Evolutionary conservation across 2,113 vertebrate genomes (phyloP).

Genomic region (Gymnarchus niloticus): DNA sequence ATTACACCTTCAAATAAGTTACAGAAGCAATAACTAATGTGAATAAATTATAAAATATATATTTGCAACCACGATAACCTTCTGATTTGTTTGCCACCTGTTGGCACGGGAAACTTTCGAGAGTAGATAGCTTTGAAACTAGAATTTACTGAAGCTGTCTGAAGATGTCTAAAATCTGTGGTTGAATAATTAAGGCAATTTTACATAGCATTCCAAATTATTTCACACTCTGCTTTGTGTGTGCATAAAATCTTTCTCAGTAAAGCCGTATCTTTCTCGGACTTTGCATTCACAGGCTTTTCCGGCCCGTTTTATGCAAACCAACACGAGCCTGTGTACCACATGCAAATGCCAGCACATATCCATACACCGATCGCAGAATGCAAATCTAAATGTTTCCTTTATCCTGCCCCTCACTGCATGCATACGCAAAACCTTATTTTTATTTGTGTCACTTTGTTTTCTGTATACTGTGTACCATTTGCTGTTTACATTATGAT

Average conservation of each 20-base stretch:
- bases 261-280: not conserved
- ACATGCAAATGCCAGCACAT: slow-evolving; percentile 54
- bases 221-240: slow-evolving; percentile 16
- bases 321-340: slow-evolving; percentile 29
- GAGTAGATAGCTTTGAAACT: not conserved
- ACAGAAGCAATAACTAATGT: not conserved
- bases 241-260: slow-evolving; percentile 14
- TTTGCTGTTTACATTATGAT: not conserved
- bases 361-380: slow-evolving; percentile 33
- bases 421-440: not conserved
- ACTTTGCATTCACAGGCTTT: not conserved
- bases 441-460: not conserved
- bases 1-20: not conserved
- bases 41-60: not conserved
- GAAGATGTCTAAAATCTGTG: not conserved
- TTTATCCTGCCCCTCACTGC: not conserved
- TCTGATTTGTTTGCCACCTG: slow-evolving; percentile 16
- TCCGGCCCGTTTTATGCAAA: not conserved
- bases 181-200: not conserved
- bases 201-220: not conserved
- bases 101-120: slow-evolving; percentile 26
- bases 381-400: slow-evolving; percentile 56
- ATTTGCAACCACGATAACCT: not conserved
- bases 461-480: not conserved
- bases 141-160: not conserved